Base-by-base conservation (phyloP, 2,113 vertebrate species). In the Periophthalmus modestus region DNA sequence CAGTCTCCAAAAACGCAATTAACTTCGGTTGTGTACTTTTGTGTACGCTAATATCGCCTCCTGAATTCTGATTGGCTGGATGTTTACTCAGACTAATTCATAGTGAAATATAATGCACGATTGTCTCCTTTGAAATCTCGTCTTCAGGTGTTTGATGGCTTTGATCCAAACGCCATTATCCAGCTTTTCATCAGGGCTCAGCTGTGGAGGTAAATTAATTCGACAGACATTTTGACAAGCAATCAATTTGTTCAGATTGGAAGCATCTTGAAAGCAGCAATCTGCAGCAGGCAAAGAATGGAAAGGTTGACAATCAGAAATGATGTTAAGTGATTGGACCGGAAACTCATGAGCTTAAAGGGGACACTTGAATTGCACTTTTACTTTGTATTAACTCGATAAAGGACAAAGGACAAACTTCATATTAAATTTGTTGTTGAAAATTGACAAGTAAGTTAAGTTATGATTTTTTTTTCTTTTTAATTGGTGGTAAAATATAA, bases 131-230 rank as follows among this genome's bases (percentile, higher is more conserved):
- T 9, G 52, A n/a, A n/a, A 55, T 18, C 15, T 19, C 59, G 5
- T 16, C 28, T 62, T 62, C 59, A 34, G 59, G 14, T 62, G 59
- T 62, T 39, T 66, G 77, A 80, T 15, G 50, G 67, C 68, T 77
- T 7, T 36, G 74, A 84, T 14, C n/a, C 69, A 78, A 43, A 68
- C 66, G 62, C 68, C 77, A 78, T 77, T 73, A 79, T 71, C 71
- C 28, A 33, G 36, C 66, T 63, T 73, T 78, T 33, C 73, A 75
- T 75, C 72, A 85, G 85, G 85, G 71, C 80, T 81, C 88, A 88
- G 83, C 86, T 87, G 84, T 48, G 28, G 70, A 82, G 82, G 54
- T 82, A 78, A 82, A 86, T 89, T 73, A 87, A 85, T 77, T 85
- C 71, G 81, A 81, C 50, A 7, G 66, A 71, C 69, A 76, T 78